Evolutionary conservation across 2,113 vertebrate species (phyloP).

Genomic region (Oryctolagus cuniculus): mOryCun1.1 NC_091435.1:172002001-172002500

Average conservation of each 20-base stretch:
- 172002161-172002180: not conserved
- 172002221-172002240: not conserved
- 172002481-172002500: not conserved
- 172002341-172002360: not conserved
- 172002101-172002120: too few relatives aligned
- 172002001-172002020: not conserved
- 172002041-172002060: not conserved
- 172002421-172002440: not conserved
- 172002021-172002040: not conserved
- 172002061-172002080: not conserved
- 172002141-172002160: not conserved
- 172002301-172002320: not conserved
- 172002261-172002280: not conserved
- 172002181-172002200: not conserved
- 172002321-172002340: not conserved
- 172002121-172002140: not conserved
- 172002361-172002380: not conserved
- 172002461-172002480: not conserved
- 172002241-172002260: not conserved
- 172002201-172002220: not conserved
- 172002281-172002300: not conserved
- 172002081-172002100: not conserved
- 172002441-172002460: accelerated
- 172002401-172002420: not conserved
- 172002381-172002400: too few relatives aligned